These are phyloP conservation scores for Euthynnus affinis DNA, from an alignment of 2,797 vertebrate species.

Conservation along the genomic window DNA sequence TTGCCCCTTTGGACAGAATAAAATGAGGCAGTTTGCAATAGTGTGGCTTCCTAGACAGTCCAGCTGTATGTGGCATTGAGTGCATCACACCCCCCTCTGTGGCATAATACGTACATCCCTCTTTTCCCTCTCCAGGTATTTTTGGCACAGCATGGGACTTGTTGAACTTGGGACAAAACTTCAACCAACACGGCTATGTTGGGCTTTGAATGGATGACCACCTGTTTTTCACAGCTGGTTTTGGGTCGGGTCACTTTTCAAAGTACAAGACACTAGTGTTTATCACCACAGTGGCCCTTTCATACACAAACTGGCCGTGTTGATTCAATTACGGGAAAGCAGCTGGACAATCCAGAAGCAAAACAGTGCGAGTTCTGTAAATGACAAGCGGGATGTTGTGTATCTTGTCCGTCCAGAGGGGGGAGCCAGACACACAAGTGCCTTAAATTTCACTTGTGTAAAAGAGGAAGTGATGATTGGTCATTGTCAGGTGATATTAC, in stretches of 20 bases:
- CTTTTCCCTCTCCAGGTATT: constrained; percentile 51
- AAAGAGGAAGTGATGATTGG: constrained; percentile 64
- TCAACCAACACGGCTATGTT: constrained; percentile 30
- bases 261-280: constrained; percentile 71
- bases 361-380: constrained; percentile 57
- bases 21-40: constrained; percentile 78
- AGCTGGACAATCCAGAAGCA: constrained; percentile 72
- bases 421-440: constrained; percentile 69
- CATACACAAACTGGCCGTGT: constrained; percentile 70
- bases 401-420: constrained; percentile 69
- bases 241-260: constrained; percentile 57
- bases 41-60: constrained; percentile 79
- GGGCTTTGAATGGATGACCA: constrained; percentile 51
- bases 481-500: constrained; percentile 75
- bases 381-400: constrained; percentile 49
- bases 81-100: constrained; percentile 43
- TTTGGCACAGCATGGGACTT: constrained; percentile 64
- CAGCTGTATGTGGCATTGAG: constrained; percentile 73
- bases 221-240: constrained; percentile 76
- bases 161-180: constrained; percentile 55
- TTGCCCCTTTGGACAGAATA: constrained; percentile 69
- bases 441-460: constrained; percentile 51
- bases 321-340: constrained; percentile 75
- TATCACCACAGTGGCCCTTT: constrained; percentile 75
- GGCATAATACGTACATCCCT: constrained; percentile 53